These are phyloP conservation scores for Drosophila sturtevanti DNA, from an alignment of 1,140 invertebrate genomes.

Conservation along the genomic window DNA sequence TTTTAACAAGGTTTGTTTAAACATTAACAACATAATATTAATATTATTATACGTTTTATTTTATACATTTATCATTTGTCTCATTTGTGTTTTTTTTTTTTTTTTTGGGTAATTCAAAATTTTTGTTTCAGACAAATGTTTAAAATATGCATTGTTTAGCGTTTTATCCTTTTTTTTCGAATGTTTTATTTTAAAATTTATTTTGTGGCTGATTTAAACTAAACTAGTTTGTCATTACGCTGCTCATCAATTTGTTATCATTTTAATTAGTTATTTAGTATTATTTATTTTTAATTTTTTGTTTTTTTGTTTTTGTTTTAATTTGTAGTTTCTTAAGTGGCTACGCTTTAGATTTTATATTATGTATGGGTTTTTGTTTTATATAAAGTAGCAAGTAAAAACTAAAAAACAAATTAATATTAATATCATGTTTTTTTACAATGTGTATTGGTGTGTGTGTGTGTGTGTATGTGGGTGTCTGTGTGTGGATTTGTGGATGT, in stretches of 20 bases:
- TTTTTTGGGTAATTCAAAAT: conserved; percentile 15
- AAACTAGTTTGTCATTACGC: conserved; percentile 58
- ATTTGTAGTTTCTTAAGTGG: conserved; percentile 26
- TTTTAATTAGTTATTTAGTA: conserved; percentile 52
- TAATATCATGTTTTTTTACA: conserved; percentile 57
- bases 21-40: conserved; percentile 81
- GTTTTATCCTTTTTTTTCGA: conserved; percentile 63
- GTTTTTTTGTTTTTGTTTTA: conserved; percentile 26
- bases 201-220: conserved; percentile 45
- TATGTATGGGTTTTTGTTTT: conserved; percentile 34
- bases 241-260: conserved; percentile 38
- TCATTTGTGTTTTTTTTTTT: conserved; percentile 26
- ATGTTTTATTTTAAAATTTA: conserved; percentile 42
- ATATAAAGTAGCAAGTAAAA: conserved; percentile 74
- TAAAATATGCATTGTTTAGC: conserved; percentile 68
- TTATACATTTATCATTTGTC: conserved; percentile 68
- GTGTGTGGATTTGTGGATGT: conserved; percentile 42
- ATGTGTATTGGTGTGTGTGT: conserved; percentile 32
- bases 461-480: conserved; percentile 33
- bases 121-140: conserved; percentile 68
- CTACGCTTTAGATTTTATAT: conserved; percentile 64
- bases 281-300: conserved; percentile 25
- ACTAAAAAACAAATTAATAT: conserved; percentile 62
- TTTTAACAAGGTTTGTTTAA: conserved; percentile 80
- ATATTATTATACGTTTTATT: conserved; percentile 74